phyloP scores from a whole-genome alignment of 2,797 vertebrate genomes.

The Galagoides demidoff region DNA sequence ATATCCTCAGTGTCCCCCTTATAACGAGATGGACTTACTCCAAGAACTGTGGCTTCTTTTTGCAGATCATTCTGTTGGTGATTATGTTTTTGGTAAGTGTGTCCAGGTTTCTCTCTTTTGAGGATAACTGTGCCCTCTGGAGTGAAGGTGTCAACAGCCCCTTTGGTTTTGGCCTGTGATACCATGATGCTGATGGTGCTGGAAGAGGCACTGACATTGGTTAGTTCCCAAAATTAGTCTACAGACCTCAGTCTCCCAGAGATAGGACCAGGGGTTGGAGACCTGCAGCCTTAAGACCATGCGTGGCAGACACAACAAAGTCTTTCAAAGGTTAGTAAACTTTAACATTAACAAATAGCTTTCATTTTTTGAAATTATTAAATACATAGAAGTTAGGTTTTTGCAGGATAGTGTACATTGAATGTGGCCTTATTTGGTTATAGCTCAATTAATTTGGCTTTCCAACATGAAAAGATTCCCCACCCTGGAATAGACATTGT shows the following conservation, averaged over 20 bases:
- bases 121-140: background rate
- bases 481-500: background rate
- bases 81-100: background rate
- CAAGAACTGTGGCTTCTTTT: slow-evolving; percentile 60
- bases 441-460: background rate
- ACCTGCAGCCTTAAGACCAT: background rate
- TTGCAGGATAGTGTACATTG: background rate
- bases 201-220: background rate
- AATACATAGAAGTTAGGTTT: background rate
- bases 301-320: background rate
- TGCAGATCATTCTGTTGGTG: background rate
- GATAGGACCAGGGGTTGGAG: background rate
- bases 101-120: background rate
- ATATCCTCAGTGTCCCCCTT: background rate
- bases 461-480: background rate
- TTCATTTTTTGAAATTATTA: background rate
- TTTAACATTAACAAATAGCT: background rate
- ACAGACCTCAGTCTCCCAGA: background rate
- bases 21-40: slow-evolving; percentile 34
- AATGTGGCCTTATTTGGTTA: background rate
- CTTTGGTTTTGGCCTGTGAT: background rate
- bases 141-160: background rate
- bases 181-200: background rate
- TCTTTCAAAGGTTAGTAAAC: background rate
- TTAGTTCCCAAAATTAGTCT: background rate